Evolutionary conservation across 2,797 vertebrate species (phyloP).

Genomic region (Hylomyscus alleni): DNA sequence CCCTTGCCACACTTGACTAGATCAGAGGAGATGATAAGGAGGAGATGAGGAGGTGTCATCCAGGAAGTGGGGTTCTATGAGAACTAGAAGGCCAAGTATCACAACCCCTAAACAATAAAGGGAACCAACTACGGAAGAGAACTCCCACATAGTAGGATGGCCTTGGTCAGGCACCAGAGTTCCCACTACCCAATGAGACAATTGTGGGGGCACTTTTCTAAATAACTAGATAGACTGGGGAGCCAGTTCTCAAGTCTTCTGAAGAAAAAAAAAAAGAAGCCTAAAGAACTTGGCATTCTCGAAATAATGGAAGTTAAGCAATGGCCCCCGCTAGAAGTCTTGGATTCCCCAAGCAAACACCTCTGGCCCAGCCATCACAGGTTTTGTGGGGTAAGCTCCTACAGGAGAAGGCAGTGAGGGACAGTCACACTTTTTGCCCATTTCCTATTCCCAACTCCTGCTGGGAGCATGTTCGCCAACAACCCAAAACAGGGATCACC

Average conservation of each 20-base stretch:
- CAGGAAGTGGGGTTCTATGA: background rate
- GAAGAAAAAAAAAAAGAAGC: conserved; percentile 3
- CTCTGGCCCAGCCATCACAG: background rate
- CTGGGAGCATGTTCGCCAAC: conserved; percentile 1
- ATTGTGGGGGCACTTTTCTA: background rate
- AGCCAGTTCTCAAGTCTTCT: background rate
- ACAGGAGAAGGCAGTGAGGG: background rate
- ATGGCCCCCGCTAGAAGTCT: conserved; percentile 19
- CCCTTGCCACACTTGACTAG: background rate
- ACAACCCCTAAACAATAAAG: background rate
- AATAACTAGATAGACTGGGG: background rate
- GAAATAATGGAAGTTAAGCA: background rate
- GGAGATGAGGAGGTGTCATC: background rate
- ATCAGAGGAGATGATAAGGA: background rate
- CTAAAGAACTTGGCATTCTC: background rate
- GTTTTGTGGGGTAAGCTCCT: background rate
- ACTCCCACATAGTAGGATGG: background rate
- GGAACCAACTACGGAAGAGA: background rate
- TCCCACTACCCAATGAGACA: background rate
- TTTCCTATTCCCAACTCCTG: background rate
- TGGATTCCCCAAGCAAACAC: conserved; percentile 4
- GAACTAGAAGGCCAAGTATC: background rate
- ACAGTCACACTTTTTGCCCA: background rate
- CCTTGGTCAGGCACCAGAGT: background rate
- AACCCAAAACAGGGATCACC: background rate